Conservation (phyloP, 2,797 vertebrate species). For the Anomalospiza imberbis region DNA sequence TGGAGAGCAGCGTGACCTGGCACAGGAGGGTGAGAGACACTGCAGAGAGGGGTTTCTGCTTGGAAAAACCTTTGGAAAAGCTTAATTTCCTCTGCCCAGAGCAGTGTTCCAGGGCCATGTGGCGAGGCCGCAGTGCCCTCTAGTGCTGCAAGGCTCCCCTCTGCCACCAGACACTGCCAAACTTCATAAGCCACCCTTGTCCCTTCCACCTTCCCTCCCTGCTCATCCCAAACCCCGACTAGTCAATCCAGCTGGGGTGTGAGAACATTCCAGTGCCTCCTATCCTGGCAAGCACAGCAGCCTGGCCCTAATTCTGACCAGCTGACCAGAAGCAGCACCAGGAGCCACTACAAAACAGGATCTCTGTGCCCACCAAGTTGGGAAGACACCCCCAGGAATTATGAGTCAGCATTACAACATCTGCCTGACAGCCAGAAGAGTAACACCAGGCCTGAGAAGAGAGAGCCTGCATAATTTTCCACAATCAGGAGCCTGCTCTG, state of each 20-base stretch:
- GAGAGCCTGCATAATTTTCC: not conserved
- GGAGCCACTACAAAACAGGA: not conserved
- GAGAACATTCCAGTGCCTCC: accelerated
- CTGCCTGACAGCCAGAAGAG: not conserved
- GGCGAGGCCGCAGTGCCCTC: conserved; percentile 29
- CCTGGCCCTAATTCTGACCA: not conserved
- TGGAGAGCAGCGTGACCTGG: not conserved
- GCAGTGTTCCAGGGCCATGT: accelerated
- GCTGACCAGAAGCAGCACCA: not conserved
- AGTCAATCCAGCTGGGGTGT: accelerated
- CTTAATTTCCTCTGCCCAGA: not conserved
- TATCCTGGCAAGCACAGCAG: not conserved
- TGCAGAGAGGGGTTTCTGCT: not conserved
- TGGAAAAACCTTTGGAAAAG: not conserved
- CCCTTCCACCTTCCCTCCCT: not conserved
- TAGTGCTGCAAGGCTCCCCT: not conserved
- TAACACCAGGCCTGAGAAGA: not conserved
- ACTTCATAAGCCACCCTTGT: not conserved
- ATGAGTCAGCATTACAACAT: accelerated
- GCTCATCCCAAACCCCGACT: not conserved
- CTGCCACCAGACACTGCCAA: not conserved
- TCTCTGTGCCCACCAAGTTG: not conserved
- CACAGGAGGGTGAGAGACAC: not conserved
- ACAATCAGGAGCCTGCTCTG: not conserved
- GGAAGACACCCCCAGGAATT: not conserved